Evolutionary conservation across 2,888 invertebrate species (phyloP).

Genomic region (Smittia aterrima): DNA sequence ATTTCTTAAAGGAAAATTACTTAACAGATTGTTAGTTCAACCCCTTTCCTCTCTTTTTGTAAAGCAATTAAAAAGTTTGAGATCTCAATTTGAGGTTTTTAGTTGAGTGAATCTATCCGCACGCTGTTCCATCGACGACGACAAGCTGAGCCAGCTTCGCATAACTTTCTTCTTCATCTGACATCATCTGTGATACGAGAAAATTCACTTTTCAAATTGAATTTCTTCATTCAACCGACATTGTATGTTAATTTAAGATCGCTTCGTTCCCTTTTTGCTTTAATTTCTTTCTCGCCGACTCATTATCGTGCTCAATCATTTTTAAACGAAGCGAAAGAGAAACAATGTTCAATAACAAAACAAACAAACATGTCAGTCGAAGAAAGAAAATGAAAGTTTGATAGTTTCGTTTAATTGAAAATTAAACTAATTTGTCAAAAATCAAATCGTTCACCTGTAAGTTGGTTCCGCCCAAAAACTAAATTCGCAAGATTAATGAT

Average conservation of each 20-base stretch:
- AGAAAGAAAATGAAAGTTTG: conserved; percentile 15
- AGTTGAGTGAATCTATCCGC: neutral
- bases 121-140: neutral
- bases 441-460: too few relatives aligned
- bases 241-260: neutral
- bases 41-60: neutral
- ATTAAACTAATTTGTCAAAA: too few relatives aligned
- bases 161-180: neutral
- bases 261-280: neutral
- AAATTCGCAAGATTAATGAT: too few relatives aligned
- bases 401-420: neutral
- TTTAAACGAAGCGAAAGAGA: neutral
- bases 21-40: too few relatives aligned
- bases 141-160: neutral
- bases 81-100: neutral
- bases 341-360: neutral
- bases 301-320: neutral
- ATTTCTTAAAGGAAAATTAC: too few relatives aligned
- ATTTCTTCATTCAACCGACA: neutral
- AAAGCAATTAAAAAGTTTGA: neutral
- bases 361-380: neutral
- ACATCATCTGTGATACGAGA: too few relatives aligned
- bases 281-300: neutral
- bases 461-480: too few relatives aligned
- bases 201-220: neutral